A percentile compares a stretch with the other conserved stretches of the same genome.
These are phyloP conservation scores for Apostichopus californicus DNA, from an alignment of 35 echinoderm and acorn worm genomes.

Conservation along the genomic window DNA sequence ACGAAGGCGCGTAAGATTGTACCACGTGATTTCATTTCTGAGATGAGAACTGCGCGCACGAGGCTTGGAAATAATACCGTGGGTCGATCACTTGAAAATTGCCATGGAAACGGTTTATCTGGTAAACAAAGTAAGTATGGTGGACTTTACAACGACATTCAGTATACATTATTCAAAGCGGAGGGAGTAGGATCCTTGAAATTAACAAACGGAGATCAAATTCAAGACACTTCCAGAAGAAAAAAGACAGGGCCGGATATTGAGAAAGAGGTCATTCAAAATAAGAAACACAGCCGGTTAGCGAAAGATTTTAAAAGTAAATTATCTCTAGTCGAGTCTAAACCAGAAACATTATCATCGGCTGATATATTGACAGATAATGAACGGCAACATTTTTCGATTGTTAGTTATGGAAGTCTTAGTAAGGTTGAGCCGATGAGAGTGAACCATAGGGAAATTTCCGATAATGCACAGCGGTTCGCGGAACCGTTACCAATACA, in stretches of 20 bases:
- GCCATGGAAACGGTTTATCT: too few species aligned
- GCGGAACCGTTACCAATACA: not conserved
- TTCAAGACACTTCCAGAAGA: not conserved
- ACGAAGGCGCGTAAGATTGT: too few species aligned
- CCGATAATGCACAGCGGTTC: not conserved
- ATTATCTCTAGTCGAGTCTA: not conserved
- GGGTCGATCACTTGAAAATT: not conserved
- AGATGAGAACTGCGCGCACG: too few species aligned
- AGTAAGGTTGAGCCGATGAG: not conserved
- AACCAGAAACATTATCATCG: not conserved
- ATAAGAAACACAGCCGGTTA: not conserved
- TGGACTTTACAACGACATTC: not conserved
- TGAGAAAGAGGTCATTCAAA: not conserved
- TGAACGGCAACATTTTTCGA: not conserved
- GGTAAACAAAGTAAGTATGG: not conserved
- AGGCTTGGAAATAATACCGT: too few species aligned
- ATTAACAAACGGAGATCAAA: not conserved
- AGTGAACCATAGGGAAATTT: not conserved
- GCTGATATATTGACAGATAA: not conserved
- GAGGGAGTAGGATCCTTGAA: not conserved
- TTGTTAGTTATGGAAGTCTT: not conserved
- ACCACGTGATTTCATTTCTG: too few species aligned
- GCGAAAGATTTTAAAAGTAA: not conserved
- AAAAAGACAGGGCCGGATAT: not conserved
- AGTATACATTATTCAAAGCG: not conserved